phyloP scores from a whole-genome alignment of 2,888 invertebrate genomes.

The Caenorhabditis auriculariae region DNA sequence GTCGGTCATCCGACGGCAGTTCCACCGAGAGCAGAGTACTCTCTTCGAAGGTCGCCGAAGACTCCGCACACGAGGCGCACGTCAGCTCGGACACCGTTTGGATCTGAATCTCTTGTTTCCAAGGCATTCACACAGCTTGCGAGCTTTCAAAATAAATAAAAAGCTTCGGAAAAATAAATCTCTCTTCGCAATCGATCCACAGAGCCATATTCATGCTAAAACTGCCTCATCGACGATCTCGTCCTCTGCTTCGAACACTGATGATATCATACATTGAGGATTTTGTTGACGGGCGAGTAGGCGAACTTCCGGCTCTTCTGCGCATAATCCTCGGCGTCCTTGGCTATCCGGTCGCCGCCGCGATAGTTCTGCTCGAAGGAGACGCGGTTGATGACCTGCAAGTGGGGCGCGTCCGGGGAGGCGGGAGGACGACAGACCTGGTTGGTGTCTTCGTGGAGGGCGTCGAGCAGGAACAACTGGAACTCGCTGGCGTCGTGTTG shows the following conservation, averaged over 20 bases:
- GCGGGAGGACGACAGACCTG: constrained; percentile 10
- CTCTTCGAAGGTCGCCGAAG: constrained; percentile 55
- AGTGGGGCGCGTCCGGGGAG: not conserved
- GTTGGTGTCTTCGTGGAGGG: constrained; percentile 64
- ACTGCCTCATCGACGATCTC: too few relatives aligned
- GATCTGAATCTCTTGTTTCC: constrained; percentile 28
- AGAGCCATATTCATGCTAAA: too few relatives aligned
- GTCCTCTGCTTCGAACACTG: too few relatives aligned
- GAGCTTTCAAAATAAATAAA: too few relatives aligned
- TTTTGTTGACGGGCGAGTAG: constrained; percentile 46
- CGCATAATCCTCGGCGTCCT: constrained; percentile 43
- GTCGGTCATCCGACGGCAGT: constrained; percentile 5
- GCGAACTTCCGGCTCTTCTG: constrained; percentile 34
- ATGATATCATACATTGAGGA: constrained; percentile 49
- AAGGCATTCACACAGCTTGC: too few relatives aligned
- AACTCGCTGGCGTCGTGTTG: constrained; percentile 71
- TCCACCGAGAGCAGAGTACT: constrained; percentile 28
- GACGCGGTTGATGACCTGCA: constrained; percentile 31
- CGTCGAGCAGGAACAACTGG: constrained; percentile 67
- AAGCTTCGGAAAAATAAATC: too few relatives aligned
- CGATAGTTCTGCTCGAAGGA: constrained; percentile 55
- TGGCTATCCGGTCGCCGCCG: constrained; percentile 37
- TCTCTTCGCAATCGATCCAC: too few relatives aligned
- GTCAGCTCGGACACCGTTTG: constrained; percentile 46
- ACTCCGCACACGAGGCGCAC: constrained; percentile 41